Evolutionary conservation across 1,140 invertebrate genomes (phyloP).

Genomic region (Heliconius himera): DNA sequence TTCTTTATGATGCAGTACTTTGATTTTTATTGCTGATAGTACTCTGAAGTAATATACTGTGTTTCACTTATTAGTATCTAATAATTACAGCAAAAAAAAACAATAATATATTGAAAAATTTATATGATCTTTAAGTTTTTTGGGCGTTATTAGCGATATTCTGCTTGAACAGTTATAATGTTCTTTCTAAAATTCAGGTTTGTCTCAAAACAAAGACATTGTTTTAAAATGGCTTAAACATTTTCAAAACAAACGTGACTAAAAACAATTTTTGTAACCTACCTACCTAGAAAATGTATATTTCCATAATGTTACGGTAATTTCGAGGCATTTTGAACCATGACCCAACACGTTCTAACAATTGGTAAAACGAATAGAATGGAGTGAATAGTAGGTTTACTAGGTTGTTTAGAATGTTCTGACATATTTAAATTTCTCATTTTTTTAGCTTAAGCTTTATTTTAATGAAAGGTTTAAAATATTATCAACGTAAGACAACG

Average conservation of each 20-base stretch:
- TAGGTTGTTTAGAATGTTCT: background rate
- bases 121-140: too few species aligned
- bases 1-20: background rate
- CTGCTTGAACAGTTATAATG: too few species aligned
- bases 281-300: background rate
- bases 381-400: background rate
- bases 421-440: background rate
- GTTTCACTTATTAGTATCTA: background rate
- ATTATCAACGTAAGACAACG: too few species aligned
- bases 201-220: background rate
- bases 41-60: background rate
- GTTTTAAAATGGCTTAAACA: background rate
- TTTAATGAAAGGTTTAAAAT: too few species aligned
- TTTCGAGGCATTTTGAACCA: background rate
- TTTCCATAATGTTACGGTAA: background rate
- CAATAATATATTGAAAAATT: background rate
- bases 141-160: too few species aligned
- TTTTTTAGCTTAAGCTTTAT: too few species aligned
- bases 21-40: slow-evolving; percentile 3
- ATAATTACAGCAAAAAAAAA: background rate
- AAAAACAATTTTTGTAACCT: background rate
- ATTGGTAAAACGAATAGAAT: background rate
- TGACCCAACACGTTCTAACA: background rate
- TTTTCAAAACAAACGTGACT: background rate
- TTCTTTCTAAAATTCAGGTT: too few species aligned